Percentiles rank a stretch among this genome's conserved stretches.
These are phyloP conservation scores for Labeo rohita DNA, from an alignment of 2,113 vertebrate genomes.

Conservation along the genomic window DNA sequence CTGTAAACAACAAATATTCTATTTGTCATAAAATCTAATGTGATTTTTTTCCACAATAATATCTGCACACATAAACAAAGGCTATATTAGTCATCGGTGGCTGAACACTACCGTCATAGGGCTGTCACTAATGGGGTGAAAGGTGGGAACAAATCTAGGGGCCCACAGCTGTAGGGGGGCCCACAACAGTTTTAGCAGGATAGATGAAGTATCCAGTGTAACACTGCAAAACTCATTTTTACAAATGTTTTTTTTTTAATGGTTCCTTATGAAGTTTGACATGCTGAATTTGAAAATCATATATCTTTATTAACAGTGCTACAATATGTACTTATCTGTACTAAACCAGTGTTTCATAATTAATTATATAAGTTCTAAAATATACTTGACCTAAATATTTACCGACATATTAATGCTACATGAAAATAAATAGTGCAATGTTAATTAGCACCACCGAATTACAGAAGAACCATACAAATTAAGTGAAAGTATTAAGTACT, in stretches of 20 bases:
- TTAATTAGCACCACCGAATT: no score
- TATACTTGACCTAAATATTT: no score
- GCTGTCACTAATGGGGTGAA: not conserved
- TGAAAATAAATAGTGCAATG: no score
- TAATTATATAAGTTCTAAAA: no score
- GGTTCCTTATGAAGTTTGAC: no score
- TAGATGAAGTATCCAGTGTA: not conserved
- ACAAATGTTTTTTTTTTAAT: not conserved
- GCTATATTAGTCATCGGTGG: not conserved
- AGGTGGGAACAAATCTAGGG: not conserved
- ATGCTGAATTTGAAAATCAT: no score
- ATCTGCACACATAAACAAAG: not conserved
- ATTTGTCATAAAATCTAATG: constrained; percentile 12
- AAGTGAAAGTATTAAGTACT: no score
- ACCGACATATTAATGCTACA: not conserved
- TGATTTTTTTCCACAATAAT: not conserved
- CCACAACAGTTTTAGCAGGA: not conserved
- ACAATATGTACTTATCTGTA: no score
- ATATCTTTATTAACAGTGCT: no score
- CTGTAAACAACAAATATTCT: not conserved
- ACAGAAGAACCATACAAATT: no score
- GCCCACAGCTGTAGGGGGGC: not conserved
- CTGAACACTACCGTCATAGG: not conserved
- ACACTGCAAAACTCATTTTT: no score
- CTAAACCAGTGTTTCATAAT: no score